phyloP scores from a whole-genome alignment of 2,888 invertebrate species.

The Apotomis turbidana region DNA sequence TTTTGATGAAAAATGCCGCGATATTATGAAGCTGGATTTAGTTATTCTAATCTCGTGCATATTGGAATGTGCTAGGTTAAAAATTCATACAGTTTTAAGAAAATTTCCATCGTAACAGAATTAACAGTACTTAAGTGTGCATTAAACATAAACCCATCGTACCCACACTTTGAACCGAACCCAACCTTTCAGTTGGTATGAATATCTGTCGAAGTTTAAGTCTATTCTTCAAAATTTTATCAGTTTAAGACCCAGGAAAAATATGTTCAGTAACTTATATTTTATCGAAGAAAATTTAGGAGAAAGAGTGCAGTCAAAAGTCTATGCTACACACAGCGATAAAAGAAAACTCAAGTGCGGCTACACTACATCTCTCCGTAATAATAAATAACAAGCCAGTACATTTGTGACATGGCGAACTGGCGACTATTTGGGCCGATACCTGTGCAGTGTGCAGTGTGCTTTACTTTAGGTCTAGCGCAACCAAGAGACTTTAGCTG shows the following conservation, averaged over 20 bases:
- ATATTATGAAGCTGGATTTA: slow-evolving; percentile 9
- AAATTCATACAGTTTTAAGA: neutral
- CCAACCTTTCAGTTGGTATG: too few relatives aligned
- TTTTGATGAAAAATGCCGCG: slow-evolving; percentile 38
- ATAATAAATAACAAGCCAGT: slow-evolving; percentile 9
- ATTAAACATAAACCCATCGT: too few relatives aligned
- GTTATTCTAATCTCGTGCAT: slow-evolving; percentile 7
- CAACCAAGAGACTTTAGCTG: neutral
- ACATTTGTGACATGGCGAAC: slow-evolving; percentile 7
- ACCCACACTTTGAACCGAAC: too few relatives aligned
- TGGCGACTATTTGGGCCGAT: slow-evolving; percentile 4
- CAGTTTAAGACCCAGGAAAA: too few relatives aligned
- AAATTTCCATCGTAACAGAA: neutral
- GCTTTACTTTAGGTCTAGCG: slow-evolving; percentile 2
- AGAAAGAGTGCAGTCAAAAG: neutral
- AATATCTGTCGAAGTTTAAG: too few relatives aligned
- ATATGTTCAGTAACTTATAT: too few relatives aligned
- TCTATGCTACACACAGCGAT: neutral
- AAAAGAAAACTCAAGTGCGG: slow-evolving; percentile 1
- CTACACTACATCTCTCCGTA: neutral
- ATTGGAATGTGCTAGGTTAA: slow-evolving; percentile 7
- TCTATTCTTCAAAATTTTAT: too few relatives aligned
- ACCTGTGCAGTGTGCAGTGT: neutral
- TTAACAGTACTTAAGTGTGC: too few relatives aligned
- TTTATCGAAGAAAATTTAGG: neutral